A percentile compares a stretch with the other conserved stretches of the same genome.
phyloP scores from a whole-genome alignment of 2,888 invertebrate genomes.

The Caradrina kadenii region DNA sequence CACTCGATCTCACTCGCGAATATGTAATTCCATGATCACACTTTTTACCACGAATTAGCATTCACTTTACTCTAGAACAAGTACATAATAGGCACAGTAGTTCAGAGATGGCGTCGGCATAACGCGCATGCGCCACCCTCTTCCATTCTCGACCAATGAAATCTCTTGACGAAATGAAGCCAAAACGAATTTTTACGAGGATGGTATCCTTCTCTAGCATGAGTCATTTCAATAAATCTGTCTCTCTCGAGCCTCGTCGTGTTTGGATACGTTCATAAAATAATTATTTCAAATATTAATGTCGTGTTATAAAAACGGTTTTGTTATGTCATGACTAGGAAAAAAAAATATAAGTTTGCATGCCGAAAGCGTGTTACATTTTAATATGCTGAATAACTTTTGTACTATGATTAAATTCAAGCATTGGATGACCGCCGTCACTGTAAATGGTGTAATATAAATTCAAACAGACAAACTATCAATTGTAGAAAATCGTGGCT shows the following conservation, averaged over 20 bases:
- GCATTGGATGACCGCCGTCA: neutral
- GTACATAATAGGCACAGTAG: slow-evolving; percentile 86
- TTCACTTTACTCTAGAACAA: slow-evolving; percentile 80
- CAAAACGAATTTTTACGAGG: slow-evolving; percentile 76
- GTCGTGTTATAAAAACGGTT: slow-evolving; percentile 36
- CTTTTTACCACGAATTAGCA: slow-evolving; percentile 79
- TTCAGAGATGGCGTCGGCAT: slow-evolving; percentile 90
- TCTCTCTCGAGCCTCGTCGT: slow-evolving; percentile 34
- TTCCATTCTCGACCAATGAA: slow-evolving; percentile 83
- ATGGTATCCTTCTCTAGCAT: slow-evolving; percentile 65
- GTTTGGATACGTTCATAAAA: slow-evolving; percentile 58
- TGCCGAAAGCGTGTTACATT: too few species aligned
- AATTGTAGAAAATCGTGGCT: too few species aligned
- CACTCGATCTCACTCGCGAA: slow-evolving; percentile 78
- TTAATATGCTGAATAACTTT: too few species aligned
- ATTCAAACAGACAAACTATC: too few species aligned
- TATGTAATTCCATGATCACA: slow-evolving; percentile 82
- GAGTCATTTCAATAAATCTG: slow-evolving; percentile 8
- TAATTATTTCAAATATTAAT: slow-evolving; percentile 36
- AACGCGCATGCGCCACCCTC: slow-evolving; percentile 91
- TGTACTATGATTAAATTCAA: neutral
- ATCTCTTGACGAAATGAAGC: slow-evolving; percentile 77
- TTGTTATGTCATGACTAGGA: slow-evolving; percentile 7
- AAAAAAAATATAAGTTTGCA: neutral
- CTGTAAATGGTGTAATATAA: too few species aligned